These are phyloP conservation scores for Scomber colias DNA, from an alignment of 2,113 vertebrate genomes.

Conservation along the genomic window DNA sequence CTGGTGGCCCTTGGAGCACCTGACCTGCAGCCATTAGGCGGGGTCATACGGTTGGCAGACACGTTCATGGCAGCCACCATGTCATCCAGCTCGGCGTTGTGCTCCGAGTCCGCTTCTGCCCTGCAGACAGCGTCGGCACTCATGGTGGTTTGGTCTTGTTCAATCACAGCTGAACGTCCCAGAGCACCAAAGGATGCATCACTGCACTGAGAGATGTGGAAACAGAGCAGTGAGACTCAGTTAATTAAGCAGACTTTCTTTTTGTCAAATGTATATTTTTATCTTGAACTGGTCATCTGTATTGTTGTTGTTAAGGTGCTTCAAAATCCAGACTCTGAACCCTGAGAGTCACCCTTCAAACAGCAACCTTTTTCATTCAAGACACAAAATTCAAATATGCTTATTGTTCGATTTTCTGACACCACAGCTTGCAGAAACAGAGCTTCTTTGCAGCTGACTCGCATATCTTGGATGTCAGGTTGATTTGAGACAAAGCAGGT, in stretches of 20 bases:
- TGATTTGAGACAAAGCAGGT: background rate
- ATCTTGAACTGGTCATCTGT: background rate
- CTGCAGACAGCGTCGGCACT: conserved; percentile 55
- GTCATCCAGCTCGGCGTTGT: conserved; percentile 87
- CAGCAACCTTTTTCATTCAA: background rate
- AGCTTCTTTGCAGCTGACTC: too few species aligned
- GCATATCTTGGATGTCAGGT: too few species aligned
- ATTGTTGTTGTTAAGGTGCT: too few species aligned
- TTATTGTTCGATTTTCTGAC: background rate
- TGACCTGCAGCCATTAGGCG: conserved; percentile 58
- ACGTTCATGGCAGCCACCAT: conserved; percentile 89
- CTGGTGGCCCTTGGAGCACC: conserved; percentile 62
- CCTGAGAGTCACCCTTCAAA: background rate
- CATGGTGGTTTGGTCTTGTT: conserved; percentile 56
- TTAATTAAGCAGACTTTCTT: background rate
- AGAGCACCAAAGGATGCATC: conserved; percentile 28
- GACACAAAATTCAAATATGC: background rate
- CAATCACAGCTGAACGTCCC: conserved; percentile 11
- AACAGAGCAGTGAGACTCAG: background rate
- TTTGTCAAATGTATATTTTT: background rate
- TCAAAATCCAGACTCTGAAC: background rate
- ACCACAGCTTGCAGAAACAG: too few species aligned
- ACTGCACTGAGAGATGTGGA: conserved; percentile 39
- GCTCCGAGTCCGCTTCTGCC: conserved; percentile 74
- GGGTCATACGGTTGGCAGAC: conserved; percentile 61